Percentiles rank a stretch among this genome's conserved stretches.
These are phyloP conservation scores for Cloeon dipterum DNA, from an alignment of 2,888 invertebrate species.

Conservation along the genomic window DNA sequence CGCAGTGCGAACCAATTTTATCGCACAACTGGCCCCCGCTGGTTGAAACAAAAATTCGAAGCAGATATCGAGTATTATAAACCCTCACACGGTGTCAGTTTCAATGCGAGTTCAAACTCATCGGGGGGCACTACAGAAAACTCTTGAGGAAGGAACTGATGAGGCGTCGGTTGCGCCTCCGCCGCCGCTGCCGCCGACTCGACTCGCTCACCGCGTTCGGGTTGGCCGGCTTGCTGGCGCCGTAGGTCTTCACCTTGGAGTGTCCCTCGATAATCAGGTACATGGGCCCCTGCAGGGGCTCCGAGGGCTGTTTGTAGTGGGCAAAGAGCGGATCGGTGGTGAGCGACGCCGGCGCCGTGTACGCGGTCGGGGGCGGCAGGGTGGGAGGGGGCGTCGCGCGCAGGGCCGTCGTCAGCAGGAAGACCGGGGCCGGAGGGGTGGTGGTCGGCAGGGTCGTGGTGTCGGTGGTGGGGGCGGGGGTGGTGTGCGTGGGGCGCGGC, in stretches of 20 bases:
- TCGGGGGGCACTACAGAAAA: too few relatives aligned
- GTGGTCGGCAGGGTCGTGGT: slow-evolving; percentile 6
- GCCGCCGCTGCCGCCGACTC: background rate
- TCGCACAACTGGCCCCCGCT: too few relatives aligned
- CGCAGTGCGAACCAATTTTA: too few relatives aligned
- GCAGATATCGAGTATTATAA: too few relatives aligned
- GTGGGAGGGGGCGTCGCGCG: slow-evolving; percentile 14
- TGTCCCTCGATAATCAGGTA: slow-evolving; percentile 67
- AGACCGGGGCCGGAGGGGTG: background rate
- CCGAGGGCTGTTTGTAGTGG: slow-evolving; percentile 33
- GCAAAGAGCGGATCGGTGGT: slow-evolving; percentile 36
- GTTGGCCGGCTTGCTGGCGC: slow-evolving; percentile 25
- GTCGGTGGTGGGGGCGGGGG: slow-evolving; percentile 16
- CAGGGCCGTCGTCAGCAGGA: background rate
- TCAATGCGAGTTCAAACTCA: too few relatives aligned
- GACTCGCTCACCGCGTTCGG: slow-evolving; percentile 24
- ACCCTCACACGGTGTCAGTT: too few relatives aligned
- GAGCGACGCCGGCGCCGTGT: slow-evolving; percentile 24
- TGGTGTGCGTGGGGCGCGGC: slow-evolving; percentile 16
- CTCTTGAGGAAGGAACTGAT: too few relatives aligned
- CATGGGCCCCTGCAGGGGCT: slow-evolving; percentile 36
- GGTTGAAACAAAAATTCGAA: too few relatives aligned
- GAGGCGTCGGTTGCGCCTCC: background rate
- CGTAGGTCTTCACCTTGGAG: slow-evolving; percentile 66
- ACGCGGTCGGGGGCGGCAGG: slow-evolving; percentile 20